phyloP scores from a whole-genome alignment of 64 coral and sea anemone species.

The Actinia equina region DNA sequence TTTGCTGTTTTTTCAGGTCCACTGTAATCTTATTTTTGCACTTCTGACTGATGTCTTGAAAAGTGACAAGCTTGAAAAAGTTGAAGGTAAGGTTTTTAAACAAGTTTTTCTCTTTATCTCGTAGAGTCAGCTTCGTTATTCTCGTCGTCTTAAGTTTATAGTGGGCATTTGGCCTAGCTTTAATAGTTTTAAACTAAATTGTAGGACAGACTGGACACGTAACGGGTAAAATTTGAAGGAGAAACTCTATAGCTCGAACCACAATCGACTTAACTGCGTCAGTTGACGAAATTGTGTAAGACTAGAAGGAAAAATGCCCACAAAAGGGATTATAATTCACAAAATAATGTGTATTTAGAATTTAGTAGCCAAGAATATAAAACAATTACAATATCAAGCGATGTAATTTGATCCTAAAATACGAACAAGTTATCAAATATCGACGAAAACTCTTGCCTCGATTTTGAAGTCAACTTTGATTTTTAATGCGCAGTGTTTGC shows the following conservation, averaged over 20 bases:
- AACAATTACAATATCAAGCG: background rate
- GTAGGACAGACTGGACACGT: background rate
- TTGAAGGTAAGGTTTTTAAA: background rate
- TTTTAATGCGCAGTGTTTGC: background rate
- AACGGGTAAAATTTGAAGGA: background rate
- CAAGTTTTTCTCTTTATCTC: background rate
- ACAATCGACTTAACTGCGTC: background rate
- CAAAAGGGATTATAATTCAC: background rate
- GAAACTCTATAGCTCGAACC: background rate
- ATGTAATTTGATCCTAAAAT: background rate
- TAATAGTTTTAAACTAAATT: background rate
- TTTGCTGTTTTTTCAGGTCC: background rate
- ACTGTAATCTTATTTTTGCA: background rate
- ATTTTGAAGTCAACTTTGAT: background rate
- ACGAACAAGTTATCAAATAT: background rate
- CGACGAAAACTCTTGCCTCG: background rate
- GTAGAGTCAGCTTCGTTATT: background rate
- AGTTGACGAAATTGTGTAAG: background rate
- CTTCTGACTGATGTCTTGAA: background rate
- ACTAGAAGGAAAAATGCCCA: background rate
- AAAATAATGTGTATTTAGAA: background rate
- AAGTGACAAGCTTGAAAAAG: background rate
- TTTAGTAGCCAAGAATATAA: background rate
- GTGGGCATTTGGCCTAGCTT: background rate
- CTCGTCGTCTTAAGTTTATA: background rate